Evolutionary conservation across 2,888 invertebrate species (phyloP), one percentile per base, ranked within the genome.

Genomic region (Nomada goodeniana): DNA sequence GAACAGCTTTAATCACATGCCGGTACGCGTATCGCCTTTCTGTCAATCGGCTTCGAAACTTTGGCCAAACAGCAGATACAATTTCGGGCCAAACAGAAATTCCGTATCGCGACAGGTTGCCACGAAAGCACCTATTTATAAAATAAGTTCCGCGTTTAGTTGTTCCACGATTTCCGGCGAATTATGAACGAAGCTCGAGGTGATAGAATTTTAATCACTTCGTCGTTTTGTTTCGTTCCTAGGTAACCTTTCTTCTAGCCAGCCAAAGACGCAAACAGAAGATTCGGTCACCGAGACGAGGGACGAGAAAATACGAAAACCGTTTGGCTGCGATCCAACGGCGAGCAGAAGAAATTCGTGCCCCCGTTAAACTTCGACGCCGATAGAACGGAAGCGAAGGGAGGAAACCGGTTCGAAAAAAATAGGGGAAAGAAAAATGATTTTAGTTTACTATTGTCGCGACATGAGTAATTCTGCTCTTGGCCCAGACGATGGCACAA

Each of bases 291-390:
- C 71, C 73, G 76, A 60, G 64, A 68, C 77, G 73, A 36, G 50
- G 47, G 57, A 61, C 52, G 73, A 70, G 77, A 78, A 79, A 86
- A 80, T 61, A 80, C 78, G 76, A 84, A 84, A 85, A 82, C 75
- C 68, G 82, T 67, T 84, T 84, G 85, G 84, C 85, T 69, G 36
- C 57, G 77, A 36, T 82, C 84, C 85, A 86, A 70, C 73, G 73
- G 47, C 80, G 60, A 74, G 78, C 70, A 64, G 80, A 84, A 70
- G 76, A 84, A 71, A 61, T 82, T 76, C 76, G 84, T 80, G 82
- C 52, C 77, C 75, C 85, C 76, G 85, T 80, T 79, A 81, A 84
- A 82, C 82, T 82, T 82, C 65, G 44, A 64, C 60, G 80, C 72
- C 80, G 74, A 74, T 67, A 72, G 72, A 75, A 73, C 67, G 57